These are phyloP conservation scores for Propithecus deckenii DNA, from an alignment of 2,797 vertebrate species.

Conservation along the genomic window DNA sequence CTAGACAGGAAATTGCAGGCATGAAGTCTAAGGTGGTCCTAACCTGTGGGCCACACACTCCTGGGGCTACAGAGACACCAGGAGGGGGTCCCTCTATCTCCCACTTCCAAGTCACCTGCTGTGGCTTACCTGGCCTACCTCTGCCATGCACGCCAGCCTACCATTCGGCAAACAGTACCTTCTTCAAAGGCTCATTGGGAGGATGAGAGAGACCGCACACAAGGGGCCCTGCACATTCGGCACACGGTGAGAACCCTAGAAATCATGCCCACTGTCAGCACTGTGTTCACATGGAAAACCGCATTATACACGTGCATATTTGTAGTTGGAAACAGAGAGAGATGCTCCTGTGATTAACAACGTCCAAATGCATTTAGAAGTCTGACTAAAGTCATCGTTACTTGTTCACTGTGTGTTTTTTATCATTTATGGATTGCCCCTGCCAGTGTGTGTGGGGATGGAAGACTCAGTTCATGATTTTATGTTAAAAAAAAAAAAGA, in stretches of 20 bases:
- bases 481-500: neutral
- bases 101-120: neutral
- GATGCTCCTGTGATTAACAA: neutral
- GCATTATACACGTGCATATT: accelerated
- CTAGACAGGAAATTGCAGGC: neutral
- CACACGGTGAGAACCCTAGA: neutral
- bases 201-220: neutral
- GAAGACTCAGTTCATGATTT: neutral
- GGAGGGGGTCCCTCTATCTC: neutral
- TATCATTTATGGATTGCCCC: neutral
- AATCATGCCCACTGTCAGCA: accelerated
- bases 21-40: neutral
- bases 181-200: neutral
- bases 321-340: neutral
- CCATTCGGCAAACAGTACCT: neutral
- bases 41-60: no score
- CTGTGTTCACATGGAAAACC: accelerated
- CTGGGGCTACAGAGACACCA: no score
- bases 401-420: neutral
- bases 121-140: neutral
- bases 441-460: accelerated
- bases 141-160: neutral
- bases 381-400: no score
- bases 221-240: neutral
- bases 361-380: neutral